Evolutionary conservation across 2,888 invertebrate genomes (phyloP).

Genomic region (Phania funesta): DNA sequence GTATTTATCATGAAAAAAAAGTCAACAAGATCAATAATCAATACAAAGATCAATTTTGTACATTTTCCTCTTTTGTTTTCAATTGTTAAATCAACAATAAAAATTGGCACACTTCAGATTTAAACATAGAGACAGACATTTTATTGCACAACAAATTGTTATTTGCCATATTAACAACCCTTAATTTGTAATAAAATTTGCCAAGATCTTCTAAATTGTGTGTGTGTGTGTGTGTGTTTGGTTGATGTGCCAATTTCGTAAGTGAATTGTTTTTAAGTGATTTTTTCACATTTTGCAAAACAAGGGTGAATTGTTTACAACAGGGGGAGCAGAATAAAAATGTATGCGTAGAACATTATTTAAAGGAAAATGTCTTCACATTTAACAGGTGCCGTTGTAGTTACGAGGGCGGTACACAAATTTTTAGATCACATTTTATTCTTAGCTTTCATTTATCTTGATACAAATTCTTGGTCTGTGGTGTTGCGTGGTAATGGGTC

Average conservation of each 20-base stretch:
- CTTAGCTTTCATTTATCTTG: too few relatives aligned
- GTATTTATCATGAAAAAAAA: not conserved
- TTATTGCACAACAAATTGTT: slow-evolving; percentile 13
- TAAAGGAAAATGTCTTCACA: too few relatives aligned
- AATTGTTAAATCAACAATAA: slow-evolving; percentile 32
- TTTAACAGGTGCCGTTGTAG: too few relatives aligned
- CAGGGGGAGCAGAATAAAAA: not conserved
- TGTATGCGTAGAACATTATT: too few relatives aligned
- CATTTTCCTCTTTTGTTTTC: slow-evolving; percentile 2
- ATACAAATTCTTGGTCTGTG: too few relatives aligned
- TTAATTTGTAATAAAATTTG: not conserved
- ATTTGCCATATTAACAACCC: slow-evolving; percentile 27
- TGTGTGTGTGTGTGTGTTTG: not conserved
- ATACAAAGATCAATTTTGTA: slow-evolving; percentile 23
- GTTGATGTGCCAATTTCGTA: not conserved
- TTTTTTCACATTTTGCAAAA: slow-evolving; percentile 3
- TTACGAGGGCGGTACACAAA: too few relatives aligned
- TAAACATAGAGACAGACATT: not conserved
- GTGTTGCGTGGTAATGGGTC: too few relatives aligned
- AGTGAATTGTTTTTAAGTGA: not conserved
- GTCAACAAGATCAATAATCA: slow-evolving; percentile 16
- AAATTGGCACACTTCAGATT: slow-evolving; percentile 37
- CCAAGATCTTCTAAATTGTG: not conserved
- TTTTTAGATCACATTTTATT: too few relatives aligned
- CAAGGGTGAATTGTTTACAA: not conserved